A percentile compares a stretch with the other conserved stretches of the same genome.
phyloP scores from a whole-genome alignment of 1,140 invertebrate species.

The Solen grandis region DNA sequence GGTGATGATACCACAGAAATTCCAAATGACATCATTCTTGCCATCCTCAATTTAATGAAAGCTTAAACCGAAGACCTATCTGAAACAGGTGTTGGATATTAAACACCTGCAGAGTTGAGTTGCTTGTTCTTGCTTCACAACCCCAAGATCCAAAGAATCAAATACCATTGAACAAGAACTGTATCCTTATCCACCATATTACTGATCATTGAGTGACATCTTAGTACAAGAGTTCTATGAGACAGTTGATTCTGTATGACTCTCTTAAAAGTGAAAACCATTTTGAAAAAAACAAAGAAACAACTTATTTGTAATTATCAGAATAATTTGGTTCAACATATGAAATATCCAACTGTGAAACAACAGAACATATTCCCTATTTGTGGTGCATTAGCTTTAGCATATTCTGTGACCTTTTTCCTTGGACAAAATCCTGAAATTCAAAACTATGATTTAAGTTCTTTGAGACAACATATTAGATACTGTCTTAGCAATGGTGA shows the following conservation, averaged over 20 bases:
- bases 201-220: slow-evolving; percentile 29
- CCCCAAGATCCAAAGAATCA: slow-evolving; percentile 11
- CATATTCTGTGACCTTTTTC: slow-evolving; percentile 24
- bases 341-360: slow-evolving; percentile 5
- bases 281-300: neutral
- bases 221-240: neutral
- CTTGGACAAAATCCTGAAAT: slow-evolving; percentile 14
- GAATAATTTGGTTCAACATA: neutral
- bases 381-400: slow-evolving; percentile 12
- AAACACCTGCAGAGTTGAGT: slow-evolving; percentile 5
- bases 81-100: slow-evolving; percentile 7
- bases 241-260: slow-evolving; percentile 19
- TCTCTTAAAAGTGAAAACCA: slow-evolving; percentile 6
- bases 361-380: slow-evolving; percentile 20
- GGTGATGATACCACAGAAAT: slow-evolving; percentile 26
- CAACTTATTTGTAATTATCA: slow-evolving; percentile 15
- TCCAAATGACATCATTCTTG: slow-evolving; percentile 10
- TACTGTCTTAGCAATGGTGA: slow-evolving; percentile 9
- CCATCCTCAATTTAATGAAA: slow-evolving; percentile 19
- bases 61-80: neutral
- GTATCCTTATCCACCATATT: slow-evolving; percentile 26
- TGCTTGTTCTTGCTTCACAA: slow-evolving; percentile 17
- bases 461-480: slow-evolving; percentile 26
- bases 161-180: slow-evolving; percentile 11
- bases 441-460: slow-evolving; percentile 26